Base-by-base conservation (phyloP, 2,113 vertebrate genomes). In the Pseudorectes ferrugineus region DNA sequence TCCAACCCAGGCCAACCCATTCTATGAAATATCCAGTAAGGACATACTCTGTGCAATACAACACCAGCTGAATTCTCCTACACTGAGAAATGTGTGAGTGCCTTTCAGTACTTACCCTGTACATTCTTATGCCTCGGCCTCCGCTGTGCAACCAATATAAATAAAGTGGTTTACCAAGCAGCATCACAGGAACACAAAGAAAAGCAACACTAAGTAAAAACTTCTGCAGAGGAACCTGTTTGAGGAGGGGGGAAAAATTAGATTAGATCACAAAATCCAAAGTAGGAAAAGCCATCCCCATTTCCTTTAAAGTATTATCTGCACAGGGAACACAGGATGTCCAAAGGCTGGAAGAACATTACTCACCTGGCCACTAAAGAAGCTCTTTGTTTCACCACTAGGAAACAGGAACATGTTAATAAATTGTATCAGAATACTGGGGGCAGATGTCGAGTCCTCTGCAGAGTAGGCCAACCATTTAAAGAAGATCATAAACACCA, bases 361-460 rank as follows among this genome's bases (percentile, higher is more conserved):
- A 88, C 97, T 93, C 43, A 99, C 99, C 99, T 99, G 99, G 68
- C 99, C 99, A 3, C 93, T 83, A 79, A 98, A 99, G 46, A 99
- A 98, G 7, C 92, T 95, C 2, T 92, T 88, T 6, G 93, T 71
- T 38, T 91, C 62, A 10, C 51, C 96, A n/a, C 95, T 97, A 65
- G 98, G 98, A 96, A 99, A 99, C 31, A 99, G 95, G 93, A 99
- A 99, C 99, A 99, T 99, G 97, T 99, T 99, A 86, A 99, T 99
- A 86, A 99, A 99, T 14, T 99, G 98, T 48, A 99, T 99, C 85
- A 99, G 98, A 92, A 99, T 99, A 95, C 99, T 99, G 3, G 99
- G 99, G 31, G 99, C 99, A 1, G 63, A 6, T 14, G 33, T 95
- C 9, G 99, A 99, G 80, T 98, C 95, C 28, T 87, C 29, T 2